Conservation (phyloP, 1,140 invertebrate genomes). For the Megalonaias nervosa region DNA sequence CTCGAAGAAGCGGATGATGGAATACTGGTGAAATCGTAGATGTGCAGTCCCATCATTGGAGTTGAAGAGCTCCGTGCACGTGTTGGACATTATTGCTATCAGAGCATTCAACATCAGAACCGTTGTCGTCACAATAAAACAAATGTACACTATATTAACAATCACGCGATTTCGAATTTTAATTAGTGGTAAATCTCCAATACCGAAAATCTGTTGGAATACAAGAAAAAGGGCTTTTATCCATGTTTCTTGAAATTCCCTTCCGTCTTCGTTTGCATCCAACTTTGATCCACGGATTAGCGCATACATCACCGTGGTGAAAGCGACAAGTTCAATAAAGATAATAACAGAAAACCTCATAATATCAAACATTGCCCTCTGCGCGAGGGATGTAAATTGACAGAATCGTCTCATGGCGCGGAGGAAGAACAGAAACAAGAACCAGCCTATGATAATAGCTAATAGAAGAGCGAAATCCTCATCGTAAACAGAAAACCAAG, state of each 20-base stretch:
- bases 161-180: constrained; percentile 39
- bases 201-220: constrained; percentile 56
- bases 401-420: constrained; percentile 38
- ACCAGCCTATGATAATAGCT: constrained; percentile 46
- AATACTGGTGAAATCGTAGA: too few relatives aligned
- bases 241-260: too few relatives aligned
- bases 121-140: constrained; percentile 53
- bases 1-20: too few relatives aligned
- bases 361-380: constrained; percentile 44
- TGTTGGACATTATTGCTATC: constrained; percentile 62
- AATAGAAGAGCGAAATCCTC: constrained; percentile 32
- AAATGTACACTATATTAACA: constrained; percentile 41
- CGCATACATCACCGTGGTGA: constrained; percentile 52
- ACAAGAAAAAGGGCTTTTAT: constrained; percentile 11
- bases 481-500: background rate
- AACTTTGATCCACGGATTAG: background rate
- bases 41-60: too few relatives aligned
- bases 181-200: constrained; percentile 45
- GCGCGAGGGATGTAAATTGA: constrained; percentile 48
- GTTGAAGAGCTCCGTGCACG: constrained; percentile 42
- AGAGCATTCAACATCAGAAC: constrained; percentile 56
- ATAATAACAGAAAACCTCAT: constrained; percentile 42
- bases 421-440: constrained; percentile 43
- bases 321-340: constrained; percentile 45
- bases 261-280: background rate